Evolutionary conservation across 2,888 invertebrate genomes (phyloP).

Genomic region (Allophyes oxyacanthae): DNA sequence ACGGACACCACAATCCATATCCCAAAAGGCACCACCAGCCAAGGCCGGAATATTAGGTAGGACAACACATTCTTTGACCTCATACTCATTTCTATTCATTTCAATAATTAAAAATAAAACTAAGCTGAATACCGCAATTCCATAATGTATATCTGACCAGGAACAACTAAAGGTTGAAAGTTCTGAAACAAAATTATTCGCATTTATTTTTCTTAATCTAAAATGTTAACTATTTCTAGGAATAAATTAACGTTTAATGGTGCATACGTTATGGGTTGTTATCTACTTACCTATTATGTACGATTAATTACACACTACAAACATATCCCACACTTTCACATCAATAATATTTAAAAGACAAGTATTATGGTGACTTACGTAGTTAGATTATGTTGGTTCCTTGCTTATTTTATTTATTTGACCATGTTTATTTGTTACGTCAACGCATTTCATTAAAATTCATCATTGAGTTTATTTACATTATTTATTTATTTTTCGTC

Average conservation of each 20-base stretch:
- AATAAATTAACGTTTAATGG: no score
- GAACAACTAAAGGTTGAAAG: no score
- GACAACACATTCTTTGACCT: conserved; percentile 74
- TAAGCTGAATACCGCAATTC: background rate
- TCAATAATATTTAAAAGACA: background rate
- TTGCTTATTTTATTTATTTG: conserved; percentile 4
- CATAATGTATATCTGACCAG: no score
- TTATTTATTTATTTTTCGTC: background rate
- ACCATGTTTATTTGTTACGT: conserved; percentile 4
- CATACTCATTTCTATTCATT: conserved; percentile 65
- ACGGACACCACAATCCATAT: conserved; percentile 81
- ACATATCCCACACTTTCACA: background rate
- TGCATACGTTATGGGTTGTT: no score
- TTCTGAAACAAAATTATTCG: no score
- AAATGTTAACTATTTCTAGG: no score
- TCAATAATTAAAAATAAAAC: conserved; percentile 1
- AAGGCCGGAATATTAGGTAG: conserved; percentile 82
- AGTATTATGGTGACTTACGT: conserved; percentile 1
- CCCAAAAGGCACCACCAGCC: conserved; percentile 80
- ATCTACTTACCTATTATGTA: conserved; percentile 1
- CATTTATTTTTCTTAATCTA: no score
- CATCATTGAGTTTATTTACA: conserved; percentile 3
- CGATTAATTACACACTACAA: conserved; percentile 1
- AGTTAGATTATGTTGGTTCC: conserved; percentile 6
- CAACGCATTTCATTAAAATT: background rate